These are phyloP conservation scores for Pipa parva DNA, from an alignment of 2,113 vertebrate species.

Conservation along the genomic window DNA sequence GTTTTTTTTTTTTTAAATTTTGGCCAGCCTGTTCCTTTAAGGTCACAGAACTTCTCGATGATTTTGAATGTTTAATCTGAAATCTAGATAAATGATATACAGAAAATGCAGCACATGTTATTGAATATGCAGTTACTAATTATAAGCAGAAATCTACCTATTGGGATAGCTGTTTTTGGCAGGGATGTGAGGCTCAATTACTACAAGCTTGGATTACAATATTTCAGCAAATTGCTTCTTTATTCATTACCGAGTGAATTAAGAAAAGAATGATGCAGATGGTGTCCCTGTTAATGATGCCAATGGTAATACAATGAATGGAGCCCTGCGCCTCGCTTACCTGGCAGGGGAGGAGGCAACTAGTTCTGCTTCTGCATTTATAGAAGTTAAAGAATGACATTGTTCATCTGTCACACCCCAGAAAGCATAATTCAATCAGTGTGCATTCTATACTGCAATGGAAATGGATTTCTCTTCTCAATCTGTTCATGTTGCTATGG, in stretches of 20 bases:
- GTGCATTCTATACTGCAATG: slow-evolving; percentile 5
- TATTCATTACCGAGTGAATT: slow-evolving; percentile 31
- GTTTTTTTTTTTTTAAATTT: no score
- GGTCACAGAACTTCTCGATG: no score
- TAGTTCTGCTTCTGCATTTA: not conserved
- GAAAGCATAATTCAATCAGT: slow-evolving; percentile 24
- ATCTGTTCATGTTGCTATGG: not conserved
- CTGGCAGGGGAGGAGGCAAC: slow-evolving; percentile 15
- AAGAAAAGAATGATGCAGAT: slow-evolving; percentile 38
- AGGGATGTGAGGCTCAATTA: slow-evolving; percentile 29
- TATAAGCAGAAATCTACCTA: slow-evolving; percentile 17
- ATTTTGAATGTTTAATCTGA: no score
- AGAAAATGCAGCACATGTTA: no score
- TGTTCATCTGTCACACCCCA: slow-evolving; percentile 25
- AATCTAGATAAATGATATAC: no score
- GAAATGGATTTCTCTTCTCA: not conserved
- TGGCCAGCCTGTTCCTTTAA: no score
- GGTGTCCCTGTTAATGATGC: slow-evolving; percentile 26
- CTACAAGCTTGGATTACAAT: slow-evolving; percentile 21
- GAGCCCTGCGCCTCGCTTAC: not conserved
- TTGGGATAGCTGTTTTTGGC: slow-evolving; percentile 19
- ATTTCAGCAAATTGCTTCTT: slow-evolving; percentile 33
- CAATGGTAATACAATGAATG: slow-evolving; percentile 4
- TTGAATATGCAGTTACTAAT: slow-evolving; percentile 32
- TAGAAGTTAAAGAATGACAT: slow-evolving; percentile 4